phyloP scores from a whole-genome alignment of 2,888 invertebrate species.

The Idaea dimidiata region DNA sequence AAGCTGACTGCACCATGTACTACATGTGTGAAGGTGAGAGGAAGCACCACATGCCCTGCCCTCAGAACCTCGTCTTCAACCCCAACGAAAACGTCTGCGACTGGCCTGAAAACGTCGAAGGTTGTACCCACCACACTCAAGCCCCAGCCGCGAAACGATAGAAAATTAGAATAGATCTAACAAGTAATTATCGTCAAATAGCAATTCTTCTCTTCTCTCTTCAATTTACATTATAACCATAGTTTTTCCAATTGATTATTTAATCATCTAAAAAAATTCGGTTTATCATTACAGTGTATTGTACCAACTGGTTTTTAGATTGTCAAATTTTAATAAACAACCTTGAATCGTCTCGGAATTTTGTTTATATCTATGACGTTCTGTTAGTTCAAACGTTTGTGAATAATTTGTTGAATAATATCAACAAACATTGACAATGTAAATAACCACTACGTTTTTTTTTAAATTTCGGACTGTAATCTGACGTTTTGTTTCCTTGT shows the following conservation, averaged over 20 bases:
- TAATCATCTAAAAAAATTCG: neutral
- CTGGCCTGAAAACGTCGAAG: constrained; percentile 97
- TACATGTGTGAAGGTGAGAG: constrained; percentile 98
- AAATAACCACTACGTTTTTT: constrained; percentile 45
- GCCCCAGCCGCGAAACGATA: constrained; percentile 73
- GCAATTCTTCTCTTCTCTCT: neutral
- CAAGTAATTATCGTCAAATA: neutral
- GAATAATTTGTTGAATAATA: neutral
- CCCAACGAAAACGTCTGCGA: constrained; percentile 96
- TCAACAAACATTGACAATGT: constrained; percentile 8
- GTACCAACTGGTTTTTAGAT: neutral
- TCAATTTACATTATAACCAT: neutral
- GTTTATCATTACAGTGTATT: neutral
- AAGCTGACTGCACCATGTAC: constrained; percentile 95
- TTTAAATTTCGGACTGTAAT: no score
- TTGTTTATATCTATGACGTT: neutral
- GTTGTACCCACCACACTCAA: constrained; percentile 83
- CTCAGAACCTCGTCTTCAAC: constrained; percentile 95
- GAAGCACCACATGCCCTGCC: constrained; percentile 98
- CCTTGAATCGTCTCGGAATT: neutral
- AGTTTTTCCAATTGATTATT: neutral
- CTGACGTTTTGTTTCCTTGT: no score
- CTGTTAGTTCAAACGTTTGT: neutral
- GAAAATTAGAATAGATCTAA: constrained; percentile 17
- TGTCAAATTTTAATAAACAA: neutral